Base-by-base conservation (phyloP, 1,140 invertebrate genomes). In the Tetramorium parvispinum region DNA sequence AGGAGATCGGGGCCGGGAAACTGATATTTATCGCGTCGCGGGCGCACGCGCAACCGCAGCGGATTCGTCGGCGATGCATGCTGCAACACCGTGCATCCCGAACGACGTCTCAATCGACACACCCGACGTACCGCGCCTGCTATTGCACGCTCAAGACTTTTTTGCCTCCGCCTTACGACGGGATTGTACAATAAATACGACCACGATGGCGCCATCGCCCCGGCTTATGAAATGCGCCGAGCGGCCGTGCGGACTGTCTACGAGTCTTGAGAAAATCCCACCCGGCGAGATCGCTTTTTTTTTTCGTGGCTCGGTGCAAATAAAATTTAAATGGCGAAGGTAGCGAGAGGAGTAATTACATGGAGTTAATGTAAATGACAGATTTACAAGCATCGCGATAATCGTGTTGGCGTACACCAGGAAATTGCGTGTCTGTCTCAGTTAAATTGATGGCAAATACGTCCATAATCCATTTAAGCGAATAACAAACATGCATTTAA, bases 11-110 rank as follows among this genome's bases (percentile, higher is more conserved):
- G 79, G 55, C 78, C 85, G 76, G 57, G 75, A 83, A 91, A 91
- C 89, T 85, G 87, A 91, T 90, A 87, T 89, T 90, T 90, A 90
- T 90, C 55, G 79, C 68, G 40, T 18, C 40, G 53, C 40, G 53
- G 13, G 53, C 37, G 51, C 79, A 51, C 73, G 73, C 82, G 32
- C 71, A 43, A 11, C 57, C 49, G 46, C 37, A 21, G 21, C 53
- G 40, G 57, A 75, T 49, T 83, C 79, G 87, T 71, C 49, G 87
- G 40, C 24, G 70, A 63, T 46, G 51, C 87, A 70, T 57, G 77
- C 61, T 27, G 43, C 63, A 43, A 13, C 27, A 43, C 46, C 37
- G 78, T 55, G 65, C 79, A 71, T 82, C 65, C 40, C 40, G 49
- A 24, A 63, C 85, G 73, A 89, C 85, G 88, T 89, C 85, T 86